phyloP scores from a whole-genome alignment of 2,797 vertebrate genomes.

The Tangara arthus region DNA sequence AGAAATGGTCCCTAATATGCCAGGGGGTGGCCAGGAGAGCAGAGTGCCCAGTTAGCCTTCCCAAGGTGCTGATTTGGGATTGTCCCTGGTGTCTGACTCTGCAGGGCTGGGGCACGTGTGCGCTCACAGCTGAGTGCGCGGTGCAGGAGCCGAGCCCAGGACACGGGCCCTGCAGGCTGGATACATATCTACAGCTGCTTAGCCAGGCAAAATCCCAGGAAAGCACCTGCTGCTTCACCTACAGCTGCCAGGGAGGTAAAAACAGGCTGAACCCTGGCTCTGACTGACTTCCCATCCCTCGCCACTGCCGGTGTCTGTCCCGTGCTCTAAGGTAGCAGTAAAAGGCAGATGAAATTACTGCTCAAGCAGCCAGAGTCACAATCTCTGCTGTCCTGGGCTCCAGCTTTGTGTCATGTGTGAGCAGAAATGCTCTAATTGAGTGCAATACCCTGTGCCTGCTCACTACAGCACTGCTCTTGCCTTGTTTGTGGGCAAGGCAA shows the following conservation, averaged over 20 bases:
- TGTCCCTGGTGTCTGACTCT: neutral
- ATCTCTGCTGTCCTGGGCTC: neutral
- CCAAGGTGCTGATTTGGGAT: neutral
- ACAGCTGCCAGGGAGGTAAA: constrained; percentile 7
- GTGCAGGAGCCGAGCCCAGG: neutral
- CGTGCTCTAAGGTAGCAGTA: fast-evolving
- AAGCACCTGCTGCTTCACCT: constrained; percentile 49
- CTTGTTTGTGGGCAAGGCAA: neutral
- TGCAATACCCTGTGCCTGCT: neutral
- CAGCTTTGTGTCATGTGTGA: neutral
- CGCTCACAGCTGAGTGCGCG: neutral
- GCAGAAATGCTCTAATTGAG: neutral
- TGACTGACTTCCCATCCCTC: neutral
- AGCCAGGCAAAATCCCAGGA: neutral
- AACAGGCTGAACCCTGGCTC: neutral
- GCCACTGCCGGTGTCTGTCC: fast-evolving
- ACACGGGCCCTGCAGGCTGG: neutral
- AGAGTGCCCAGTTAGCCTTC: neutral
- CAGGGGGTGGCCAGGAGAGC: neutral
- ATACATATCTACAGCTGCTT: constrained; percentile 10
- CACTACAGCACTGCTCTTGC: fast-evolving
- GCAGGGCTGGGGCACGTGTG: neutral
- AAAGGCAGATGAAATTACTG: neutral
- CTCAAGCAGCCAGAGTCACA: neutral
- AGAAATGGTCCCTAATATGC: neutral